These are phyloP conservation scores for Coluber constrictor DNA, from an alignment of 2,797 vertebrate genomes.

Conservation along the genomic window DNA sequence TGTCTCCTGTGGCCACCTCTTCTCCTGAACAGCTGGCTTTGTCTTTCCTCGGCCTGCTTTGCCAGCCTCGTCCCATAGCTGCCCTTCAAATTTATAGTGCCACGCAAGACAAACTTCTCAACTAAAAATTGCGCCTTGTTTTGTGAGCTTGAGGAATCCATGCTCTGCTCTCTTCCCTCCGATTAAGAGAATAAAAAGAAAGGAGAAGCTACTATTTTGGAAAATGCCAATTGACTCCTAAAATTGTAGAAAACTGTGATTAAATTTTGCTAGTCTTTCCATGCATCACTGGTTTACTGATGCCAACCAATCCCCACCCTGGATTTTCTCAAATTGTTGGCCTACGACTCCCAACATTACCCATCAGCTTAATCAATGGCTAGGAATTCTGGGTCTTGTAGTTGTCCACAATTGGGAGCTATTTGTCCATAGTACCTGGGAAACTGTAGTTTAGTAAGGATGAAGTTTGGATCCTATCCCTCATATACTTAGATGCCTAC, in stretches of 20 bases:
- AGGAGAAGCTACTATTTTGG: not conserved
- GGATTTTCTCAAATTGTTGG: not conserved
- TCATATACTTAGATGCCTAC: not conserved
- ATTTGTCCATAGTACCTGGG: not conserved
- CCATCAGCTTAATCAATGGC: not conserved
- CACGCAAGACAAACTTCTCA: not conserved
- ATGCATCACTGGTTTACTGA: not conserved
- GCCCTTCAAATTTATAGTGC: not conserved
- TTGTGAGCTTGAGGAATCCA: not conserved
- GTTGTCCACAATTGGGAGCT: no score
- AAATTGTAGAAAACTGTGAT: not conserved
- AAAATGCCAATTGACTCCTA: not conserved
- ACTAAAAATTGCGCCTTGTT: not conserved
- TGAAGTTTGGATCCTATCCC: not conserved
- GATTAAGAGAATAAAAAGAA: not conserved
- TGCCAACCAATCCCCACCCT: not conserved
- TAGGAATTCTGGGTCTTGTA: not conserved
- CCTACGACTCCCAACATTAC: not conserved
- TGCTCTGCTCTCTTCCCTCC: not conserved
- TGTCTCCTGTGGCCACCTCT: fast-evolving
- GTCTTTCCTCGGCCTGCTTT: not conserved
- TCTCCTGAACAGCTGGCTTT: not conserved
- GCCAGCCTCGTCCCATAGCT: not conserved
- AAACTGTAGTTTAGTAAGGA: not conserved
- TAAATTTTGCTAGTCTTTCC: not conserved